Evolutionary conservation across 2,113 vertebrate species (phyloP).

Genomic region (Numida meleagris): DNA sequence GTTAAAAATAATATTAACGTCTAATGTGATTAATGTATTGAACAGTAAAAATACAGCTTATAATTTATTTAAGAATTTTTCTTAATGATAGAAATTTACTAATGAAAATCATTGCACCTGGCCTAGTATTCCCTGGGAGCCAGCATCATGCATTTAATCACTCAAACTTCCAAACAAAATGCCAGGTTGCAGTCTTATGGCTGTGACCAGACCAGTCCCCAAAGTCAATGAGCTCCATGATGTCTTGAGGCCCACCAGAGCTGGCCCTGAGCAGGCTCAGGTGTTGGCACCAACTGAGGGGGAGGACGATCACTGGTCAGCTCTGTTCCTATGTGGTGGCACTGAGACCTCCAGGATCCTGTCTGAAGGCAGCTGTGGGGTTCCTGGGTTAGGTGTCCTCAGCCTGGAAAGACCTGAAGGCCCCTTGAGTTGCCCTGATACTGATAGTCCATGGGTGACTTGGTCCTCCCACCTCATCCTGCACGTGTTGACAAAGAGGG

Average conservation of each 20-base stretch:
- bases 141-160: rapidly evolving
- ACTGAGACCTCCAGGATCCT: not conserved
- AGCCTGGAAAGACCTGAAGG: not conserved
- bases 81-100: not conserved
- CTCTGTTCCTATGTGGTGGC: not conserved
- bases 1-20: not conserved
- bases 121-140: not conserved
- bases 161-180: not conserved
- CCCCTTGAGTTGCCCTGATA: not conserved
- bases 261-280: not conserved
- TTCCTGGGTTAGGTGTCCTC: not conserved
- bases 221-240: rapidly evolving
- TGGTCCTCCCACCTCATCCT: not conserved
- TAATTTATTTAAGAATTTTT: not conserved
- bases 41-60: not conserved
- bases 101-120: slow-evolving; percentile 59
- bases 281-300: not conserved
- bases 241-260: not conserved
- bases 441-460: not conserved
- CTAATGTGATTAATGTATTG: not conserved
- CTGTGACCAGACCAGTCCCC: not conserved
- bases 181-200: rapidly evolving
- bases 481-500: not conserved
- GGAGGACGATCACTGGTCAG: not conserved
- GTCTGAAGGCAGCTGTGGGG: not conserved